phyloP scores from a whole-genome alignment of 2,113 vertebrate genomes.

The Eurypyga helias region DNA sequence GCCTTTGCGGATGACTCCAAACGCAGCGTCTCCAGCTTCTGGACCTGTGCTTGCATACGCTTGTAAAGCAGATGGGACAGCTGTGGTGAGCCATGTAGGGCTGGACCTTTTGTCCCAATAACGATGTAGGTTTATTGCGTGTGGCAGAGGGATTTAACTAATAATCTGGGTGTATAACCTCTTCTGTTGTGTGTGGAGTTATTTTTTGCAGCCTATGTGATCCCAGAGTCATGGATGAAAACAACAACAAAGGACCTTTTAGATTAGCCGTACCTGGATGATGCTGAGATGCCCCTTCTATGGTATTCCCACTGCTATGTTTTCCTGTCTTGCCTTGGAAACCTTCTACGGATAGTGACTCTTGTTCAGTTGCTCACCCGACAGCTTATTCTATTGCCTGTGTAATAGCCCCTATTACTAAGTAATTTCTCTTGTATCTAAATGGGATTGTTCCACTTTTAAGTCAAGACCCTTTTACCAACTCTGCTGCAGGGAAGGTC shows the following conservation, averaged over 20 bases:
- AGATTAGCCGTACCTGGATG: neutral
- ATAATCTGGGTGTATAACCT: neutral
- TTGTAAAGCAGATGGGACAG: neutral
- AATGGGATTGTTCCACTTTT: neutral
- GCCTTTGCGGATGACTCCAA: neutral
- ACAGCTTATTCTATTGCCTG: neutral
- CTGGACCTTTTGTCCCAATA: neutral
- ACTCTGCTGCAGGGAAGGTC: neutral
- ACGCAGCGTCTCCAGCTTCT: accelerated
- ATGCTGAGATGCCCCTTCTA: neutral
- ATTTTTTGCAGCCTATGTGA: neutral
- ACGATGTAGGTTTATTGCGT: neutral
- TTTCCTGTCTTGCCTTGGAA: neutral
- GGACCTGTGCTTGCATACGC: neutral
- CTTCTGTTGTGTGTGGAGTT: neutral
- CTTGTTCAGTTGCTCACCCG: neutral
- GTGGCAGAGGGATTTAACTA: slow-evolving; percentile 31
- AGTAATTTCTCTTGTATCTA: neutral
- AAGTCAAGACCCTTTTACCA: neutral
- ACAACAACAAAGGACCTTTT: neutral
- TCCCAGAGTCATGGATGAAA: neutral
- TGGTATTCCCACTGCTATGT: accelerated
- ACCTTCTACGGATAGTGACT: neutral
- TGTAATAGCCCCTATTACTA: neutral
- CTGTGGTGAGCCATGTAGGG: neutral